Evolutionary conservation across 2,797 vertebrate genomes (phyloP).

Genomic region (Clamator glandarius): DNA sequence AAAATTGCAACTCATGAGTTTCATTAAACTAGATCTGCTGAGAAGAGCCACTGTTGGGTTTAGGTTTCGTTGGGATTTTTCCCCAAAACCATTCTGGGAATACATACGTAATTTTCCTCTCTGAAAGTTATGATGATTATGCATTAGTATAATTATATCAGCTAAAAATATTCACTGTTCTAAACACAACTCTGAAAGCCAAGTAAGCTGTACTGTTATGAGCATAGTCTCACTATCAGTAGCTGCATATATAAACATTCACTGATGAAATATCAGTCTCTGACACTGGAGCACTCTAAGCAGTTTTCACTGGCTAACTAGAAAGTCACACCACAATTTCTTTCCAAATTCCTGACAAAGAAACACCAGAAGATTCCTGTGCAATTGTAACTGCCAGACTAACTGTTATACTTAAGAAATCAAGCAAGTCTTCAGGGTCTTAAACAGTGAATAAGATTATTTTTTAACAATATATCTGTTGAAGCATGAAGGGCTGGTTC

Average conservation of each 20-base stretch:
- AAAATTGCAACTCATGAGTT: not conserved
- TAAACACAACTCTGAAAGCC: constrained; percentile 3
- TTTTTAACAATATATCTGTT: not conserved
- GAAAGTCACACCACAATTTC: not conserved
- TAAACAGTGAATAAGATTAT: not conserved
- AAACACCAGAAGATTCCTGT: not conserved
- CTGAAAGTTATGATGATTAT: constrained; percentile 36
- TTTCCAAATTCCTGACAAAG: not conserved
- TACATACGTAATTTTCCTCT: not conserved
- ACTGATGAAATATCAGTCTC: not conserved
- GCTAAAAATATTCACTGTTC: constrained; percentile 43
- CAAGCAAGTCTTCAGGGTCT: not conserved
- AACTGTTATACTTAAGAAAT: not conserved
- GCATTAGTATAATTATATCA: not conserved
- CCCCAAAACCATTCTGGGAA: not conserved
- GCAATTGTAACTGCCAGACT: not conserved
- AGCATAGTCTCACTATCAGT: not conserved
- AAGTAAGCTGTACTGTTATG: constrained; percentile 12
- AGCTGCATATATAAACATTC: not conserved
- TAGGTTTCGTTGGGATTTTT: not conserved
- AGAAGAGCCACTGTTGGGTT: not conserved
- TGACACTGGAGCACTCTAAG: not conserved
- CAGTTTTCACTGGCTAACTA: constrained; percentile 28
- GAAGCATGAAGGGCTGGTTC: not conserved
- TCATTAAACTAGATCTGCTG: not conserved